phyloP scores from a whole-genome alignment of 2,113 vertebrate genomes.

The Strix aluco region DNA sequence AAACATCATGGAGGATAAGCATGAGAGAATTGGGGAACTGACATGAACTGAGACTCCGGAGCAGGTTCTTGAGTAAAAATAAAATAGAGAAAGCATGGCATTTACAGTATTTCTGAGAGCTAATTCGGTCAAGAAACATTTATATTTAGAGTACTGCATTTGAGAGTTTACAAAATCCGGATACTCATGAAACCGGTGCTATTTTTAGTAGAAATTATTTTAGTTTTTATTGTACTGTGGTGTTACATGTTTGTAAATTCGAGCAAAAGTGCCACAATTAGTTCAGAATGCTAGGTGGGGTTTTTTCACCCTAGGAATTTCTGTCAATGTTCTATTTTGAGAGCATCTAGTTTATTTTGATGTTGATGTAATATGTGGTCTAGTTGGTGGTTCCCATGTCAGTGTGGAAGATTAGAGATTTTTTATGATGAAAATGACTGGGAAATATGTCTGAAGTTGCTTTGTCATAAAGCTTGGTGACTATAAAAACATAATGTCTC shows the following conservation, averaged over 20 bases:
- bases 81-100: background rate
- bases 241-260: background rate
- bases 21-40: background rate
- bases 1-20: background rate
- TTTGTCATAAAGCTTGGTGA: background rate
- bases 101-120: background rate
- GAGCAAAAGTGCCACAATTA: background rate
- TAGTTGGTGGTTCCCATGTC: background rate
- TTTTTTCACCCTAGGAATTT: background rate
- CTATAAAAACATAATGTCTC: background rate
- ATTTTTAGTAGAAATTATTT: background rate
- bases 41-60: background rate
- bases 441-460: background rate
- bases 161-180: background rate
- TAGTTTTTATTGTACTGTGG: background rate
- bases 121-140: background rate
- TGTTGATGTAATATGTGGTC: background rate
- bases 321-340: background rate
- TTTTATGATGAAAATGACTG: background rate
- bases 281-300: background rate
- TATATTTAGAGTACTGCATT: background rate
- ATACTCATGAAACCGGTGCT: background rate
- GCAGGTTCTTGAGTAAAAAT: background rate
- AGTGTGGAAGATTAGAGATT: background rate
- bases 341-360: background rate